phyloP scores from a whole-genome alignment of 2,797 vertebrate species.

The Smutsia temminckii region DNA sequence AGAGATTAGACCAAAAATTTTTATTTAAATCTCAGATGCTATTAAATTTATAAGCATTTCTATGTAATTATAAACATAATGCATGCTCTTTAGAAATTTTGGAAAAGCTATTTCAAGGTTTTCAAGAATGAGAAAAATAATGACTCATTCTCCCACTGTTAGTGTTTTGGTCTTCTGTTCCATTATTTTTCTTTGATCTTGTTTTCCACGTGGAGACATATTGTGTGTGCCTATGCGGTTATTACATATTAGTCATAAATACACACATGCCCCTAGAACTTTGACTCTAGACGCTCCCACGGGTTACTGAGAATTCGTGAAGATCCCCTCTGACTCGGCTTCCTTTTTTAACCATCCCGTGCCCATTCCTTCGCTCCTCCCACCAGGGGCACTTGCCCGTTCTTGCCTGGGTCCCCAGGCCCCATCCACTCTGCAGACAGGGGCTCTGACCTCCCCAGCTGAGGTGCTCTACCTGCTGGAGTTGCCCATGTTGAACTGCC shows the following conservation, averaged over 20 bases:
- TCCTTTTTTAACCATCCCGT: too few species aligned
- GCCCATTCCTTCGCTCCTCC: too few species aligned
- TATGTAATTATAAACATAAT: not conserved
- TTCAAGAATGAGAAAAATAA: not conserved
- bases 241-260: not conserved
- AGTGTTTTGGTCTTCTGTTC: not conserved
- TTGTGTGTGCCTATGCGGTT: accelerated
- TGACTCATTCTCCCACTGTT: too few species aligned
- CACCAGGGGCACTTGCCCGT: too few species aligned
- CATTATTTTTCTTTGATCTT: not conserved
- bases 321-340: not conserved
- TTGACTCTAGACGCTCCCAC: not conserved
- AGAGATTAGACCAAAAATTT: not conserved
- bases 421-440: not conserved
- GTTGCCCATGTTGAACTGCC: not conserved
- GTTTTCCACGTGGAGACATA: not conserved
- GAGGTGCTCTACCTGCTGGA: not conserved
- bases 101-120: not conserved
- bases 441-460: not conserved
- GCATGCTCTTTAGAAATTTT: not conserved
- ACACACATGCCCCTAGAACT: not conserved
- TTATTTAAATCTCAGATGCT: not conserved
- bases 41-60: not conserved
- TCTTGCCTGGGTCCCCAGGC: too few species aligned
- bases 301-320: not conserved